Percentiles rank a stretch among this genome's conserved stretches.
Conservation (phyloP, 2,113 vertebrate species). For the Tyrannus savana region DNA sequence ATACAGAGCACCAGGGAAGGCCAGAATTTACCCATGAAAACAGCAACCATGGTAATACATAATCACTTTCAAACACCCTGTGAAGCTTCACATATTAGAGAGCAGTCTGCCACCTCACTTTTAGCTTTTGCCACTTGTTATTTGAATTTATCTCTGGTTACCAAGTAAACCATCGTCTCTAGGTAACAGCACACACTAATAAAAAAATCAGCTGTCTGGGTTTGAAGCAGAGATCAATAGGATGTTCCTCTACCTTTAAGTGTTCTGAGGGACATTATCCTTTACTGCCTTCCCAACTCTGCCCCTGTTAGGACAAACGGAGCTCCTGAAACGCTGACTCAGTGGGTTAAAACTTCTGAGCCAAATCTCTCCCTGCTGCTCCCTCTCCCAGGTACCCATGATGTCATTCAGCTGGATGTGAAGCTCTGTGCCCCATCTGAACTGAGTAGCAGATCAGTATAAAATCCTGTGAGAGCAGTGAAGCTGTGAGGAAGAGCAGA, state of each 20-base stretch:
- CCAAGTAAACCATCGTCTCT: neutral
- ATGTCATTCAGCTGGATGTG: neutral
- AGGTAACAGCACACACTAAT: constrained; percentile 1
- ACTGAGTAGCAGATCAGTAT: neutral
- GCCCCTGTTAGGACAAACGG: neutral
- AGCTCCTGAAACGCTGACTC: neutral
- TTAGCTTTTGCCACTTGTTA: neutral
- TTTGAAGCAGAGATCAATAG: neutral
- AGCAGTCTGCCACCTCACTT: neutral
- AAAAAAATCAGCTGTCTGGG: neutral
- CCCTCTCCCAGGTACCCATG: neutral
- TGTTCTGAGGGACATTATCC: neutral
- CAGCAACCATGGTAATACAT: neutral
- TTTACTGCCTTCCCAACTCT: neutral
- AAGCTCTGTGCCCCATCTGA: neutral
- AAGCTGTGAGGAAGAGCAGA: neutral
- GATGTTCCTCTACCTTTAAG: neutral
- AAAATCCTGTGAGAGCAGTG: neutral
- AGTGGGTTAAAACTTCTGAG: neutral
- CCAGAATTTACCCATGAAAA: neutral
- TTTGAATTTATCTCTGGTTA: neutral
- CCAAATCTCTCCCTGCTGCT: neutral
- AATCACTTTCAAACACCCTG: neutral
- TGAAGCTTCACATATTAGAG: neutral
- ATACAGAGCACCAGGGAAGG: neutral